Evolutionary conservation across 92 coral and sea anemone genomes (phyloP).

Genomic region (Parazoanthus atlanticus): DNA sequence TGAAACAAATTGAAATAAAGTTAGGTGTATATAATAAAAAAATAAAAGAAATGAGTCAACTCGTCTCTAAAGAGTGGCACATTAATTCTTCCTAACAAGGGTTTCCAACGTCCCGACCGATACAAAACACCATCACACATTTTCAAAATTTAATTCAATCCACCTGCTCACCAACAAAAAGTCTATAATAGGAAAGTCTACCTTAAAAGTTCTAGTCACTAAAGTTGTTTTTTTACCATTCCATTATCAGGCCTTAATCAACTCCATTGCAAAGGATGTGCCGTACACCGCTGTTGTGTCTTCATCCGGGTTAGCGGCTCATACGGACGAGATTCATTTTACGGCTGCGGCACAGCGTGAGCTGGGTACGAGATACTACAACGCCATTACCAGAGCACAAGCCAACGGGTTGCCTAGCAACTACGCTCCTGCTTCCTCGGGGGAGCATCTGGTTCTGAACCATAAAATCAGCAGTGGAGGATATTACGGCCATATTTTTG

Average conservation of each 20-base stretch:
- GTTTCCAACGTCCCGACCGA: too few relatives aligned
- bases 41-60: too few relatives aligned
- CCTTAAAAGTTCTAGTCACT: too few relatives aligned
- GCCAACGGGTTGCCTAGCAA: neutral
- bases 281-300: constrained; percentile 39
- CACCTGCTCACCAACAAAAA: too few relatives aligned
- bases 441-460: neutral
- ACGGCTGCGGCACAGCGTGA: neutral
- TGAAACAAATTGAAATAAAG: too few relatives aligned
- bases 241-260: constrained; percentile 18
- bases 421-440: neutral
- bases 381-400: neutral
- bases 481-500: neutral
- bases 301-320: constrained; percentile 11
- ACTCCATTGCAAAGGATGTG: constrained; percentile 17
- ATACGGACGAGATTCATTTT: neutral
- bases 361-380: neutral
- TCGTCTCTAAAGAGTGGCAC: too few relatives aligned
- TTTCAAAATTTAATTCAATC: too few relatives aligned
- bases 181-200: too few relatives aligned
- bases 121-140: too few relatives aligned
- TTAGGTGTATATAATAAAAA: too few relatives aligned
- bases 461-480: constrained; percentile 1
- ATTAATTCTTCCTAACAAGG: too few relatives aligned
- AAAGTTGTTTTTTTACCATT: neutral